These are phyloP conservation scores for Muscina levida DNA, from an alignment of 2,888 invertebrate genomes.

Conservation along the genomic window DNA sequence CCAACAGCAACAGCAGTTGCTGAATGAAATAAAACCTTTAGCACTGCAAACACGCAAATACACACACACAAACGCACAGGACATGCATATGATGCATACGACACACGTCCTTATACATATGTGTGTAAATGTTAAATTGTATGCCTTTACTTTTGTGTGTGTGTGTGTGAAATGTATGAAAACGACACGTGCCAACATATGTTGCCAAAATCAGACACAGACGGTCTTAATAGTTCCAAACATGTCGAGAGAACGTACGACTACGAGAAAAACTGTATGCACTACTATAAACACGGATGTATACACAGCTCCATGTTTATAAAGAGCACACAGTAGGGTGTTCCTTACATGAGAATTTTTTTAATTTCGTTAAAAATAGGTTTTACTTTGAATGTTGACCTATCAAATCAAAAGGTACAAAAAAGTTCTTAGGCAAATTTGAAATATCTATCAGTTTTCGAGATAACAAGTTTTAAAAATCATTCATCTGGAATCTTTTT, in stretches of 20 bases:
- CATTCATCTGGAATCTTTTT: too few species aligned
- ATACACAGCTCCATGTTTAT: not conserved
- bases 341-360: not conserved
- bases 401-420: too few species aligned
- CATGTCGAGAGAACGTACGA: not conserved
- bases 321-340: not conserved
- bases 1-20: constrained; percentile 54
- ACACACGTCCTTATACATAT: constrained; percentile 10
- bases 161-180: constrained; percentile 58
- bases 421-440: too few species aligned
- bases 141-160: not conserved
- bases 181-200: constrained; percentile 68
- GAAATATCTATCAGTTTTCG: too few species aligned
- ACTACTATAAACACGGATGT: not conserved
- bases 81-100: not conserved
- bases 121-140: constrained; percentile 10
- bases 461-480: too few species aligned
- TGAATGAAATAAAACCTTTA: constrained; percentile 15
- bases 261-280: not conserved
- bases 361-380: too few species aligned
- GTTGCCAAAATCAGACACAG: constrained; percentile 68
- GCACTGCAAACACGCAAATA: not conserved
- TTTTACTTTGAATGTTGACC: too few species aligned
- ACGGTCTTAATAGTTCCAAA: constrained; percentile 51
- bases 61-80: constrained; percentile 1